Percentiles rank a stretch among this genome's conserved stretches.
Evolutionary conservation across 2,888 invertebrate genomes (phyloP).

Genomic region (Cataglyphis altisquamis): DNA sequence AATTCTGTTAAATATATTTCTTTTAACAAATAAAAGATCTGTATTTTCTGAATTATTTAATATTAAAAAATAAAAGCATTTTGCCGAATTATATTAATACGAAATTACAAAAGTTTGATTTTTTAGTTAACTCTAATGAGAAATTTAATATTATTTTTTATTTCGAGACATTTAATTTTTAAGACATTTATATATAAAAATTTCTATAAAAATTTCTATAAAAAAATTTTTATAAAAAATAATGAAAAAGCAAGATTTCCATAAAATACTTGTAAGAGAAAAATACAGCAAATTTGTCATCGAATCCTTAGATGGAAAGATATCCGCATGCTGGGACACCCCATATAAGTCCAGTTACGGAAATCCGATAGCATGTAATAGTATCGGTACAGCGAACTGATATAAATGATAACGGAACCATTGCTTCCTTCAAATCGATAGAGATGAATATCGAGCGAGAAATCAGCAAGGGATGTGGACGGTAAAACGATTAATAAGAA

Average conservation of each 20-base stretch:
- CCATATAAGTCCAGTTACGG: constrained; percentile 31
- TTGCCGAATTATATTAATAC: not conserved
- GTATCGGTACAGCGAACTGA: constrained; percentile 10
- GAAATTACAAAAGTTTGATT: not conserved
- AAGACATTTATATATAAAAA: constrained; percentile 8
- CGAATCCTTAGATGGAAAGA: not conserved
- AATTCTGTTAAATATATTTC: too few relatives aligned
- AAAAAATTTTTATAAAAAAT: not conserved
- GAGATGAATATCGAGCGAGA: constrained; percentile 22
- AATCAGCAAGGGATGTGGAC: constrained; percentile 1
- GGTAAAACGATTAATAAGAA: not conserved
- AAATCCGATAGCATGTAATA: constrained; percentile 30
- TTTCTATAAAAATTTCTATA: not conserved
- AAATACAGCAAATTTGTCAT: not conserved
- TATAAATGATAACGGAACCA: not conserved
- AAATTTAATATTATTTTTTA: constrained; percentile 2
- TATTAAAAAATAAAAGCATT: not conserved
- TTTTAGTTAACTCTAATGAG: not conserved
- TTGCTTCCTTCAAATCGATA: constrained; percentile 8
- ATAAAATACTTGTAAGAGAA: constrained; percentile 9
- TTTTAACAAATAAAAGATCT: not conserved
- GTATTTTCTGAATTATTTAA: not conserved
- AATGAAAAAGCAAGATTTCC: not conserved
- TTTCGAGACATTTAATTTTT: constrained; percentile 10
- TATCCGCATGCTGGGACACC: constrained; percentile 17